Conservation (phyloP, 2,888 invertebrate genomes). For the Thera obeliscata region DNA sequence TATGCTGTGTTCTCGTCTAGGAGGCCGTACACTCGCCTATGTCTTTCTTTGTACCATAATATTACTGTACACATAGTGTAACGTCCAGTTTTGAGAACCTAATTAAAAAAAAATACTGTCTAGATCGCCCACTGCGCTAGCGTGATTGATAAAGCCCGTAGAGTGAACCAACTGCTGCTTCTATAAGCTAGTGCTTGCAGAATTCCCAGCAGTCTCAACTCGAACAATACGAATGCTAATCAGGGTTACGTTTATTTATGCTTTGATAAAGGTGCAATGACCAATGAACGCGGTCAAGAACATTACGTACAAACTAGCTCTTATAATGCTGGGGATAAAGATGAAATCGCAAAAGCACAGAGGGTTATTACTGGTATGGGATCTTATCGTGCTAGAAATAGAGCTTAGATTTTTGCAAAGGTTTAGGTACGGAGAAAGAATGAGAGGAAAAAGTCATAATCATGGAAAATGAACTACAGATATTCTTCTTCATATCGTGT, state of each 20-base stretch:
- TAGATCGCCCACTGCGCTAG: too few species aligned
- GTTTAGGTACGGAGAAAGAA: background rate
- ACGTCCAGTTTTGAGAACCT: too few species aligned
- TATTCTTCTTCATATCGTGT: too few species aligned
- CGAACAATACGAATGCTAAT: conserved; percentile 32
- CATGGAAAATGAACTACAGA: too few species aligned
- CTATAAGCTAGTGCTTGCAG: conserved; percentile 10
- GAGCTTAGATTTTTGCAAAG: conserved; percentile 1
- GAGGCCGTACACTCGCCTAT: too few species aligned
- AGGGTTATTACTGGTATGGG: background rate
- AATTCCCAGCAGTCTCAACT: conserved; percentile 28
- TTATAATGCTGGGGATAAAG: conserved; percentile 1
- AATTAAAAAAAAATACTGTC: too few species aligned
- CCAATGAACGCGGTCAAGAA: conserved; percentile 29
- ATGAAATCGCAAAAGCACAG: conserved; percentile 3
- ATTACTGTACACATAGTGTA: too few species aligned
- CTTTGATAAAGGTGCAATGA: conserved; percentile 41
- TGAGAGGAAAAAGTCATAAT: background rate
- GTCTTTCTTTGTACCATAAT: too few species aligned
- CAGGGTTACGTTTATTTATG: conserved; percentile 31
- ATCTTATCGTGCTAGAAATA: conserved; percentile 1
- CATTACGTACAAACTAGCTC: background rate
- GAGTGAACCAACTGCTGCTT: conserved; percentile 6
- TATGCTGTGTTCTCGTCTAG: too few species aligned
- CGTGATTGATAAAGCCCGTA: too few species aligned